Evolutionary conservation across 1,140 invertebrate genomes (phyloP), one percentile per base, ranked within the genome.

Genomic region (Drosophila sulfurigaster): DNA sequence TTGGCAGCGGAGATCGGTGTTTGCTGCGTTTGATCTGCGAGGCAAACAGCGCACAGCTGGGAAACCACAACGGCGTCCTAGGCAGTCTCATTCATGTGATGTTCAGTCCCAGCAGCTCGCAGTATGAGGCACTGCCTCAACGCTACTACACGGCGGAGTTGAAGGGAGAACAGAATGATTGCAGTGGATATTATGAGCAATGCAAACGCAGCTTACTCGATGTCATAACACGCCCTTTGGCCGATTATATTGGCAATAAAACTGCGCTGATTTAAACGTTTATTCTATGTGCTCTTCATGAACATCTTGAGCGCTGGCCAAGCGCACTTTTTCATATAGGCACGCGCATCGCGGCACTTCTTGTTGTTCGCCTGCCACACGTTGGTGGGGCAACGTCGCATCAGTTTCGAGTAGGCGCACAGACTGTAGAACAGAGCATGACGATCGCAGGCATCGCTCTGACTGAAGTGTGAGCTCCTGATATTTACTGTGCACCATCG

Each of bases 31-130:
- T 92, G 5, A 92, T 92, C 20, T 92, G 91, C 54, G 91, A 92
- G 60, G 76, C 76, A 7, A 92, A 91, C 54, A 64, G 58, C 28
- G 81, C 78, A 3, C 60, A 78, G 10, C 43, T 92, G 45, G 78
- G 59, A 3, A 64, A 90, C 1, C 68, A 80, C 0, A 92, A 92
- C 67, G 91, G 91, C 5, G 78, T 91, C 1, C 60, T 92, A 15
- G 91, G 91, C 32, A 78, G 64, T 30, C 20, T 92, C n/a, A 73
- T 91, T 1, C 91, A 92, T 13, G 69, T 92, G 5, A 73, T 92
- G 64, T 91, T 92, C 91, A 95, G 94, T 16, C 94, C 94, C 13
- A 94, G 94, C 46, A 92, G 94, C 38, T 95, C 94, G 0, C 90
- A 79, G 10, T 93, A 94, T 59, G 93, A 94, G 82, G 93, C 93